phyloP scores from a whole-genome alignment of 2,888 invertebrate genomes.

The Xanthia togata region DNA sequence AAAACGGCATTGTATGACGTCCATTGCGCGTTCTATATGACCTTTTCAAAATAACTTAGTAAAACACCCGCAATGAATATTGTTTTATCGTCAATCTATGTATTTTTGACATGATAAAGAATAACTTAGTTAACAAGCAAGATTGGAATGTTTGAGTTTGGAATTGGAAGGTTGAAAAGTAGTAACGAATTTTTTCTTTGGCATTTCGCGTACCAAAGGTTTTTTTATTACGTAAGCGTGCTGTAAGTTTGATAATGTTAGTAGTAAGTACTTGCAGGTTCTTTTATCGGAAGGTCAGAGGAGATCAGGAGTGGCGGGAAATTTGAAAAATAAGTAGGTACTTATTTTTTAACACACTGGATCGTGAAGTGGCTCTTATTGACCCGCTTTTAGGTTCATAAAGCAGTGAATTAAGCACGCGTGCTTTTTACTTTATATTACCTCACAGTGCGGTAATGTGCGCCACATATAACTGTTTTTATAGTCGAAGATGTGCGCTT shows the following conservation, averaged over 20 bases:
- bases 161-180: slow-evolving; percentile 49
- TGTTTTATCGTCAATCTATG: neutral
- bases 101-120: slow-evolving; percentile 1
- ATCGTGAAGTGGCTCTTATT: no score
- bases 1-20: neutral
- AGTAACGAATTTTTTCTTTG: slow-evolving; percentile 24
- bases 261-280: neutral
- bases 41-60: fast-evolving
- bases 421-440: no score
- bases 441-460: no score
- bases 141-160: slow-evolving; percentile 43
- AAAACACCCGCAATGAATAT: slow-evolving; percentile 17
- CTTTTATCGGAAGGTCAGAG: neutral
- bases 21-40: slow-evolving; percentile 32
- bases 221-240: slow-evolving; percentile 39
- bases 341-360: no score
- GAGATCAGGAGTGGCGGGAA: neutral
- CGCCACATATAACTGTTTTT: no score
- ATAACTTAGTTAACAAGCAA: slow-evolving; percentile 11
- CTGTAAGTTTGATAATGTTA: slow-evolving; percentile 23
- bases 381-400: no score
- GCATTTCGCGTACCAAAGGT: slow-evolving; percentile 33
- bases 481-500: no score
- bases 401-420: no score
- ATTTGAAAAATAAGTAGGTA: neutral